Evolutionary conservation across 2,113 vertebrate species (phyloP).

Genomic region (Chionomys nivalis): DNA sequence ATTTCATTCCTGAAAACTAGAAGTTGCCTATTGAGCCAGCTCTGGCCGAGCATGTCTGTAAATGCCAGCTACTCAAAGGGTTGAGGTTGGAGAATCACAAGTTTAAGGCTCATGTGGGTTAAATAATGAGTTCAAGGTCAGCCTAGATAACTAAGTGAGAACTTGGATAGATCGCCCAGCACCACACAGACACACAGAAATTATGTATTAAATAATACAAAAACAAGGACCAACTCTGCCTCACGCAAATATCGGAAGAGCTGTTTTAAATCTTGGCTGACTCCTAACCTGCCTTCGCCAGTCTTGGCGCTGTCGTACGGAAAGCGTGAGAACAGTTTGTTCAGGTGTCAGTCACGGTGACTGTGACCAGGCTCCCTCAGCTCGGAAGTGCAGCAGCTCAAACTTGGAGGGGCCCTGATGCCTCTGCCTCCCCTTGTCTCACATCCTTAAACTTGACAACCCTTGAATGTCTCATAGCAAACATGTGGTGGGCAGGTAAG

Average conservation of each 20-base stretch:
- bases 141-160: neutral
- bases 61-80: neutral
- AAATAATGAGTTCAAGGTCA: neutral
- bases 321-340: neutral
- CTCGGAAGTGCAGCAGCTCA: accelerated
- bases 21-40: neutral
- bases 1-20: slow-evolving; percentile 45
- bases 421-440: neutral
- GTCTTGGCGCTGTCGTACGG: neutral
- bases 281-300: neutral
- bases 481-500: neutral
- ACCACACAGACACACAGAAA: neutral
- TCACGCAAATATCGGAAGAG: neutral
- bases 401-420: neutral
- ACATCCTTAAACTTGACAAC: neutral
- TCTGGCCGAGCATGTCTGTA: neutral
- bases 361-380: neutral
- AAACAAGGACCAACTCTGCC: neutral
- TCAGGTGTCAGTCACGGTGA: neutral
- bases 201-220: neutral
- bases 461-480: slow-evolving; percentile 4
- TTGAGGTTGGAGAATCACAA: neutral
- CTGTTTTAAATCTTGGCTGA: neutral
- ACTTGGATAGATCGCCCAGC: neutral
- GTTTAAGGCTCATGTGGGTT: neutral